phyloP scores from a whole-genome alignment of 2,888 invertebrate species.

The Apocheima hispidaria region DNA sequence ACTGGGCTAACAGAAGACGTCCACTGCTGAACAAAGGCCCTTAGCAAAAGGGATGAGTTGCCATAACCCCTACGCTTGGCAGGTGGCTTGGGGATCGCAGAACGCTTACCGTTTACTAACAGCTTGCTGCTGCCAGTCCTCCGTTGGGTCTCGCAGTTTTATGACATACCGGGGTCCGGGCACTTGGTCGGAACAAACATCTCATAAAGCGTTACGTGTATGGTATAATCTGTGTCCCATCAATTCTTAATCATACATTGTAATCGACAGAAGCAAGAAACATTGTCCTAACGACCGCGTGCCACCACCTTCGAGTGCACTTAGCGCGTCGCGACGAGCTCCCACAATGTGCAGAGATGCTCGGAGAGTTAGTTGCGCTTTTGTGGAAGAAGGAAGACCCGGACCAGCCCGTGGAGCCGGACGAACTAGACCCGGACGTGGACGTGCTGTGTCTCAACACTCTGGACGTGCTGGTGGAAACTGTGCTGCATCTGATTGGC shows the following conservation, averaged over 20 bases:
- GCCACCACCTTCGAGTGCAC: conserved; percentile 94
- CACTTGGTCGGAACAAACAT: too few relatives aligned
- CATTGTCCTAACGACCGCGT: conserved; percentile 92
- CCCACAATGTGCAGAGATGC: conserved; percentile 93
- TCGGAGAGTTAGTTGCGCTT: conserved; percentile 92
- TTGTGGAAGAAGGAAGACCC: conserved; percentile 83
- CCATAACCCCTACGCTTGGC: too few relatives aligned
- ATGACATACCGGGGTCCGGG: too few relatives aligned
- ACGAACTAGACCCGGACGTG: conserved; percentile 88
- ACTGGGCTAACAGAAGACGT: too few relatives aligned
- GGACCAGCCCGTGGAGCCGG: conserved; percentile 74
- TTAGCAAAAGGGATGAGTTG: too few relatives aligned
- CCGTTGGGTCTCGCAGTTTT: too few relatives aligned
- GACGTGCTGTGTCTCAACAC: conserved; percentile 93
- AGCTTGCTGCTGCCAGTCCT: too few relatives aligned
- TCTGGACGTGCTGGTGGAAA: conserved; percentile 94
- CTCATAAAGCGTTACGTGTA: too few relatives aligned
- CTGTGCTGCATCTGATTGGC: conserved; percentile 93
- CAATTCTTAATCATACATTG: not conserved
- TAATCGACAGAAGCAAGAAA: conserved; percentile 91
- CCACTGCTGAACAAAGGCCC: too few relatives aligned
- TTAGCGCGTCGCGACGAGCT: conserved; percentile 93
- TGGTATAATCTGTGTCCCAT: too few relatives aligned
- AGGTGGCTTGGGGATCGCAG: too few relatives aligned
- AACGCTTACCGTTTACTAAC: too few relatives aligned